These are phyloP conservation scores for Gephyroberyx darwinii DNA, from an alignment of 2,797 vertebrate genomes.

Conservation along the genomic window DNA sequence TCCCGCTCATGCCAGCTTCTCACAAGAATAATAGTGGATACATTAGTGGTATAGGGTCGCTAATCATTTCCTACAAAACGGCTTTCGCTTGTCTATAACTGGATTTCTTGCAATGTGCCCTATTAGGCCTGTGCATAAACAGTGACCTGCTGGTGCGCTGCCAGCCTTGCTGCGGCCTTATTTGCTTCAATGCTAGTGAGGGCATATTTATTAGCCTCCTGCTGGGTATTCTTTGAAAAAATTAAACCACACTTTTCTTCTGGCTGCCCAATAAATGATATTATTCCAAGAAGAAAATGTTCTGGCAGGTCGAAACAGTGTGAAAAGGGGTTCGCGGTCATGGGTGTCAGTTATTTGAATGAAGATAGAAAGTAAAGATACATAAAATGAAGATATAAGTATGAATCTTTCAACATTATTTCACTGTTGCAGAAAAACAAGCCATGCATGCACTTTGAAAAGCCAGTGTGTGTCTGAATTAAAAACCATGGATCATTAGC, in stretches of 20 bases:
- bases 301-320: not conserved
- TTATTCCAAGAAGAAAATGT: conserved; percentile 56
- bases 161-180: conserved; percentile 13
- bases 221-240: conserved; percentile 64
- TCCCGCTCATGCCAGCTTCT: conserved; percentile 42
- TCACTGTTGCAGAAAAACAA: conserved; percentile 35
- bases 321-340: not conserved
- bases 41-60: conserved; percentile 51
- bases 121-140: conserved; percentile 70
- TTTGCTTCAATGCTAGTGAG: conserved; percentile 57
- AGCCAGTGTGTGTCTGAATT: conserved; percentile 51
- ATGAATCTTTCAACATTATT: not conserved
- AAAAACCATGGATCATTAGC: conserved; percentile 51
- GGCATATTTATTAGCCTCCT: conserved; percentile 64
- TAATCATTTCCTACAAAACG: conserved; percentile 67
- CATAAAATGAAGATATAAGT: too few relatives aligned
- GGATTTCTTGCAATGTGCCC: conserved; percentile 78
- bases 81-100: conserved; percentile 37
- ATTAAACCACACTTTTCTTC: conserved; percentile 24
- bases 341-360: not conserved
- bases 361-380: too few relatives aligned
- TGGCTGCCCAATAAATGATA: conserved; percentile 22
- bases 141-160: conserved; percentile 46
- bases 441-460: conserved; percentile 44
- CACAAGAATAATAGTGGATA: conserved; percentile 47